Conservation (phyloP, 2,888 invertebrate genomes). For the Coronaproctus castanopsis region DNA sequence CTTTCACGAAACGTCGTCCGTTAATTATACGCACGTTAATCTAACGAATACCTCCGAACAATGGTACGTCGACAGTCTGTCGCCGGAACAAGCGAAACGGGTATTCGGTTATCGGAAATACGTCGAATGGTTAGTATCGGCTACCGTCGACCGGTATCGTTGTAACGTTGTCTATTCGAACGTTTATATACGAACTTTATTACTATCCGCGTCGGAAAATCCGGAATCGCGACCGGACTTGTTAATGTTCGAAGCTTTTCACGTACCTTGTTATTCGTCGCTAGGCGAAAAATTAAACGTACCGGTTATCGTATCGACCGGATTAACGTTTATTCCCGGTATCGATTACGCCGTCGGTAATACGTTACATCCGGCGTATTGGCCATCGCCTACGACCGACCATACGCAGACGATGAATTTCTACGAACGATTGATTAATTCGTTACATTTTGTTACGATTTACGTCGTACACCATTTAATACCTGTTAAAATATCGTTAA, state of each 20-base stretch:
- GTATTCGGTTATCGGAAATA: neutral
- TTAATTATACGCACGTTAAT: neutral
- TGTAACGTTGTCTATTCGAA: neutral
- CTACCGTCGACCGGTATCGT: neutral
- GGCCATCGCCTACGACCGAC: neutral
- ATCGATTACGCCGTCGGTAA: slow-evolving; percentile 6
- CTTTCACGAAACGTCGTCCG: too few relatives aligned
- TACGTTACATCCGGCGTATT: slow-evolving; percentile 1
- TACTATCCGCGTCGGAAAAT: neutral
- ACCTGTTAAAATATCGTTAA: too few relatives aligned
- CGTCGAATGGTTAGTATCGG: too few relatives aligned
- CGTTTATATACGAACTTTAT: neutral
- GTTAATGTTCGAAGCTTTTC: neutral
- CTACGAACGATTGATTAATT: neutral
- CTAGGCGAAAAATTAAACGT: neutral
- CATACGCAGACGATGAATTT: slow-evolving; percentile 3
- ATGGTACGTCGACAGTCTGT: neutral
- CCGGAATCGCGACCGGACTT: neutral
- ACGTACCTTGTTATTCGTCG: neutral
- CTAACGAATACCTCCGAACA: neutral
- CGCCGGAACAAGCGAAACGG: neutral
- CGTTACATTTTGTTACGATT: neutral
- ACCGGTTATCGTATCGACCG: neutral
- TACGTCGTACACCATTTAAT: too few relatives aligned
- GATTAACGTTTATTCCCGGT: neutral